These are phyloP conservation scores for Pangasius djambal DNA, from an alignment of 2,797 vertebrate genomes.

Conservation along the genomic window DNA sequence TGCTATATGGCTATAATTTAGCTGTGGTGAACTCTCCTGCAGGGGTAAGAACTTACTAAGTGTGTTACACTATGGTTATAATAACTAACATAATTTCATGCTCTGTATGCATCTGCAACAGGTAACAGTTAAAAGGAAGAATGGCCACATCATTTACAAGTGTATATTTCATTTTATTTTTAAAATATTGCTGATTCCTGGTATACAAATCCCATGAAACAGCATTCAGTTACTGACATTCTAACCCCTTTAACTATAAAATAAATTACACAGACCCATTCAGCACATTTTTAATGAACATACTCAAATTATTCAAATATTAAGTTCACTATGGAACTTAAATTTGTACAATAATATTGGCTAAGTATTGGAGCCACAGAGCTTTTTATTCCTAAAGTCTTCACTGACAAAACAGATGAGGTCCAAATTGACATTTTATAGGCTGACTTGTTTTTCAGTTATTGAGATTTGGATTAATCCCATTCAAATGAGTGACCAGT, in stretches of 20 bases:
- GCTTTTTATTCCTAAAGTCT: background rate
- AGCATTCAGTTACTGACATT: background rate
- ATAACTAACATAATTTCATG: conserved; percentile 11
- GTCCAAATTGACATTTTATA: background rate
- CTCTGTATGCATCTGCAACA: conserved; percentile 5
- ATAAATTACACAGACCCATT: background rate
- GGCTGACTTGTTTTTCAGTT: too few species aligned
- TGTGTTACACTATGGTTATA: conserved; percentile 10
- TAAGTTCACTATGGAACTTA: background rate
- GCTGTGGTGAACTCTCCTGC: conserved; percentile 91
- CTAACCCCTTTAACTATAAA: background rate
- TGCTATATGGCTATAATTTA: conserved; percentile 91
- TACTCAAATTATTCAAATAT: background rate
- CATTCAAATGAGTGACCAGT: background rate
- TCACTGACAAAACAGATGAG: background rate
- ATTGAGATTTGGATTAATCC: background rate
- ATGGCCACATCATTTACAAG: background rate
- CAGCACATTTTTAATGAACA: background rate
- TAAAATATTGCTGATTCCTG: background rate
- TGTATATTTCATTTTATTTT: background rate
- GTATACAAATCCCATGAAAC: background rate
- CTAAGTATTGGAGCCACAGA: too few species aligned
- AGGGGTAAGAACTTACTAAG: conserved; percentile 70
- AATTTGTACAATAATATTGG: background rate
- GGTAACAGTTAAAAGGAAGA: background rate